phyloP scores from a whole-genome alignment of 2,113 vertebrate species.

The Hoplias malabaricus region DNA sequence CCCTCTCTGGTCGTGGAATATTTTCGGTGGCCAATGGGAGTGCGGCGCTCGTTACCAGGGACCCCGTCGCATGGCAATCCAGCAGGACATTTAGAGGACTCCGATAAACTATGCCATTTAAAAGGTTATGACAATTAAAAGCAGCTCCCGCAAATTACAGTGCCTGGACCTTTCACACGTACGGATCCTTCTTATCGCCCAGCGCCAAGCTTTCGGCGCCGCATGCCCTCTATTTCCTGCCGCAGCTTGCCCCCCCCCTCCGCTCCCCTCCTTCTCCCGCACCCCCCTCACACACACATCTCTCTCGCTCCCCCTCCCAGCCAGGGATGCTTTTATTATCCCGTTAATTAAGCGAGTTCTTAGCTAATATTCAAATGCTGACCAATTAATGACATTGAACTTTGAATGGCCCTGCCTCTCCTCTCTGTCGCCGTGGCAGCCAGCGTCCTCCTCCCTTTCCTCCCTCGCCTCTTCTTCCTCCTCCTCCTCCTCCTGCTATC shows the following conservation, averaged over 20 bases:
- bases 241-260: constrained; percentile 40
- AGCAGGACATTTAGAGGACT: constrained; percentile 76
- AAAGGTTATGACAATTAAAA: constrained; percentile 84
- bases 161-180: constrained; percentile 77
- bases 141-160: constrained; percentile 77
- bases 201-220: constrained; percentile 36
- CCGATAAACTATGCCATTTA: constrained; percentile 82
- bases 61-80: constrained; percentile 55
- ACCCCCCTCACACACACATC: constrained; percentile 65
- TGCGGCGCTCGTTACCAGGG: constrained; percentile 64
- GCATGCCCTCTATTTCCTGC: constrained; percentile 49
- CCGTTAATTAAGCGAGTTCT: constrained; percentile 83
- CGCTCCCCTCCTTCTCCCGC: constrained; percentile 52
- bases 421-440: constrained; percentile 64
- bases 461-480: constrained; percentile 6
- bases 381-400: constrained; percentile 85
- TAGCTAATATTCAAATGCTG: constrained; percentile 84
- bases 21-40: constrained; percentile 62
- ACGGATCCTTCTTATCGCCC: constrained; percentile 62
- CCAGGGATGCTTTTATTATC: constrained; percentile 77
- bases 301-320: constrained; percentile 51
- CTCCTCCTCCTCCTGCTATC: constrained; percentile 62
- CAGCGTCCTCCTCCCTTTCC: not conserved
- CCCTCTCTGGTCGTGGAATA: constrained; percentile 69
- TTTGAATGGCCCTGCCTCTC: constrained; percentile 73